A percentile compares a stretch with the other conserved stretches of the same genome.
Conservation (phyloP, 2,113 vertebrate species). For the Zapornia atra region DNA sequence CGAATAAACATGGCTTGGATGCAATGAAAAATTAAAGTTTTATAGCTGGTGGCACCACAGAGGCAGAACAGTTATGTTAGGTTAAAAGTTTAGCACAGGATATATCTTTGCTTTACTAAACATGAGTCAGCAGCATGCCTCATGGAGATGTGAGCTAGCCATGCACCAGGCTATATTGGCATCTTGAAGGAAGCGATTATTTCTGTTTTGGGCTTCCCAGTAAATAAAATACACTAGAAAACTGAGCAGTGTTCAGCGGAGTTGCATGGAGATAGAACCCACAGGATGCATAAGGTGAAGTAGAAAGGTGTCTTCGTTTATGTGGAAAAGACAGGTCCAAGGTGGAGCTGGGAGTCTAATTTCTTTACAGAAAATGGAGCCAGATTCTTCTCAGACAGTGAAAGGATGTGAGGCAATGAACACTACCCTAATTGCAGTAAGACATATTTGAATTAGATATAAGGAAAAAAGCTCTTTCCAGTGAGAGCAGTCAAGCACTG, state of each 20-base stretch:
- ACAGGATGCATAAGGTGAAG: not conserved
- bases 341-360: not conserved
- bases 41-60: not conserved
- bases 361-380: not conserved
- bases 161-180: not conserved
- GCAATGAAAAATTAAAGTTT: not conserved
- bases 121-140: not conserved
- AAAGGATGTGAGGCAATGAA: not conserved
- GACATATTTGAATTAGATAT: not conserved
- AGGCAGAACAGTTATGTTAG: not conserved
- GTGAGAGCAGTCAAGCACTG: not conserved
- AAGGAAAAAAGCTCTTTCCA: not conserved
- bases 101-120: not conserved
- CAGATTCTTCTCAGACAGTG: not conserved
- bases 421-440: not conserved
- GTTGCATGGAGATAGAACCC: not conserved
- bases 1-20: not conserved
- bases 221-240: not conserved
- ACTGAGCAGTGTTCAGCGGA: not conserved
- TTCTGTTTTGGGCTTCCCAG: not conserved
- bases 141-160: not conserved
- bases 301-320: not conserved
- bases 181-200: not conserved
- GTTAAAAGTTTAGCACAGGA: not conserved
- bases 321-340: not conserved